Percentiles rank a stretch among this genome's conserved stretches.
phyloP scores from a whole-genome alignment of 2,113 vertebrate species.

The Mola mola region DNA sequence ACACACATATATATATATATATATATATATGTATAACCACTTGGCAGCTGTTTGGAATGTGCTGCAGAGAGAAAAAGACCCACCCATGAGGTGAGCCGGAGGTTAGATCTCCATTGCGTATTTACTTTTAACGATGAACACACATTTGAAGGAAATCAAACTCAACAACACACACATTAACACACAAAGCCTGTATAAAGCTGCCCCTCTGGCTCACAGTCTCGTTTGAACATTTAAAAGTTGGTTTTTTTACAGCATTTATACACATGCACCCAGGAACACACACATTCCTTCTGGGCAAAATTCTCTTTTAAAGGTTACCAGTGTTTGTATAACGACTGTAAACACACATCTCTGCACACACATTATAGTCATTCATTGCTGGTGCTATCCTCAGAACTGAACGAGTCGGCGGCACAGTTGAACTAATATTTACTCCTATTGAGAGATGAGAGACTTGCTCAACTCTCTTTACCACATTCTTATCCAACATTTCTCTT shows the following conservation, averaged over 20 bases:
- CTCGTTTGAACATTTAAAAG: too few species aligned
- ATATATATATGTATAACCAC: constrained; percentile 7
- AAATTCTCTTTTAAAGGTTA: constrained; percentile 18
- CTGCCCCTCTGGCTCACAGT: too few species aligned
- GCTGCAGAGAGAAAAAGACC: constrained; percentile 60
- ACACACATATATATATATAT: background rate
- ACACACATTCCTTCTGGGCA: constrained; percentile 10
- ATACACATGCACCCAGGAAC: constrained; percentile 22
- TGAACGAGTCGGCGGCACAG: constrained; percentile 6
- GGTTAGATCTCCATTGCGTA: constrained; percentile 65
- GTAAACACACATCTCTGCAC: constrained; percentile 26
- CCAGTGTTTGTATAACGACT: constrained; percentile 19
- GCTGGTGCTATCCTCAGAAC: constrained; percentile 7
- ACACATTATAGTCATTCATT: constrained; percentile 17
- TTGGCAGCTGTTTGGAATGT: constrained; percentile 66
- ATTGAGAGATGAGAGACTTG: constrained; percentile 32
- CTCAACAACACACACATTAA: too few species aligned
- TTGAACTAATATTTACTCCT: constrained; percentile 59
- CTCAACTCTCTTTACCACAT: constrained; percentile 8
- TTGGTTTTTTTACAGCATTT: too few species aligned
- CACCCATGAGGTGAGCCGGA: constrained; percentile 75
- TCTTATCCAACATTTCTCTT: constrained; percentile 17
- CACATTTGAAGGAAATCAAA: too few species aligned
- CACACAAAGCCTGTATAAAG: too few species aligned
- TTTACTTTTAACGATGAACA: constrained; percentile 58